Evolutionary conservation across 2,113 vertebrate species (phyloP), one percentile per base, ranked within the genome.

Genomic region (Pelecanus crispus): DNA sequence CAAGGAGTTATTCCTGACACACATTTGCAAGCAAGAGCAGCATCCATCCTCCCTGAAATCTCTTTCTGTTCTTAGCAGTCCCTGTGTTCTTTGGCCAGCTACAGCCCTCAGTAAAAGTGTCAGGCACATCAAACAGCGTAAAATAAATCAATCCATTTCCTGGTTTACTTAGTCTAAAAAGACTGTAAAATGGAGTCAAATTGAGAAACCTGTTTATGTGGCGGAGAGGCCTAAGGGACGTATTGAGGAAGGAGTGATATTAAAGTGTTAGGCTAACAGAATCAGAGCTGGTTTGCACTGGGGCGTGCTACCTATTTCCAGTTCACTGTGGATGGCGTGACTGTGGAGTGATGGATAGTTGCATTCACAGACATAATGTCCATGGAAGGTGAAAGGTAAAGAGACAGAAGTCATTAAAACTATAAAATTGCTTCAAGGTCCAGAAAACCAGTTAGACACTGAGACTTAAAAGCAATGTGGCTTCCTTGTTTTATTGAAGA

Each of bases 71-170:
- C 56, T 65, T 53, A 38, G 47, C 24, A 81, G 40, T 36, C 50
- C 22, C 65, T 65, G 53, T 85, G 61, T 82, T 95, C 49, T 73
- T 84, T 94, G 92, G 77, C 86, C 71, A 38, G 52, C 17, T 75
- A 55, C 77, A 62, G 22, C 29, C 44, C 45, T 77, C 75, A 47
- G 52, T 93, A 67, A 92, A 92, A 90, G 12, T 62, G 58, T 83
- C 85, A 95, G 42, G 44, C 44, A 91, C 45, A 71, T 85, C 77
- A 92, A 92, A 68, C 34, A 61, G 7, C 40, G 65, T 83, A 47
- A 90, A 92, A 95, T 79, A 89, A 90, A 94, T 92, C 38, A 67
- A 61, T 81, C 28, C 2, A 72, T 94, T 94, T 93, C 68, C 28
- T 47, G 67, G 68, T 88, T 94, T 96, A 93, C 80, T 88, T 92